phyloP scores from a whole-genome alignment of 2,797 vertebrate genomes.

The Myotis pilosus region DNA sequence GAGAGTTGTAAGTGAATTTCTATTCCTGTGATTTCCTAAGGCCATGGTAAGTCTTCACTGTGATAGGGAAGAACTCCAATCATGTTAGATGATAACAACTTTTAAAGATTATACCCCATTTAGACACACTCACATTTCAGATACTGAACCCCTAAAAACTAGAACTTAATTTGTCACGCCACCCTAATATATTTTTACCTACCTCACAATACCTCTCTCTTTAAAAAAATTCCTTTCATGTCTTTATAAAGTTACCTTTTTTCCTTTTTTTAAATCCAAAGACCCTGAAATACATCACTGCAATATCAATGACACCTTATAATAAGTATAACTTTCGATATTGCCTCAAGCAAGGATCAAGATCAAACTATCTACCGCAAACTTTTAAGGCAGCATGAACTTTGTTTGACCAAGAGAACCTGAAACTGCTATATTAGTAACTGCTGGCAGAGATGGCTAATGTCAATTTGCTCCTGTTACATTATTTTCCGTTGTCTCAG shows the following conservation, averaged over 20 bases:
- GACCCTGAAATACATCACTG: not conserved
- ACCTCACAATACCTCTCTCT: not conserved
- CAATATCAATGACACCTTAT: not conserved
- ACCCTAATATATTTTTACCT: not conserved
- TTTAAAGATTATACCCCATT: not conserved
- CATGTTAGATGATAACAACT: not conserved
- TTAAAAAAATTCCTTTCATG: not conserved
- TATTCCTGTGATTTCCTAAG: not conserved
- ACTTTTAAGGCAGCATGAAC: not conserved
- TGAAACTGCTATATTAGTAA: not conserved
- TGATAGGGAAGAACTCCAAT: not conserved
- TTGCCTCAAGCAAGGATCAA: not conserved
- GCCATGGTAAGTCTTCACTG: not conserved
- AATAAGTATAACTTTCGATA: not conserved
- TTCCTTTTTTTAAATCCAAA: not conserved
- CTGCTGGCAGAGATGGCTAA: not conserved
- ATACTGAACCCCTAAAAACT: not conserved
- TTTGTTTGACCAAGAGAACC: not conserved
- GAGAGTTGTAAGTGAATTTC: slow-evolving; percentile 7
- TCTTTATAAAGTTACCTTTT: not conserved
- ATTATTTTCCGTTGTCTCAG: slow-evolving; percentile 34
- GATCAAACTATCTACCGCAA: not conserved
- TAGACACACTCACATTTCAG: not conserved
- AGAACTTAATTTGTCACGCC: not conserved
- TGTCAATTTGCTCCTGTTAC: not conserved